Percentiles rank a stretch among this genome's conserved stretches.
Conservation (phyloP, 2,888 invertebrate species). For the Ichneumon xanthorius region DNA sequence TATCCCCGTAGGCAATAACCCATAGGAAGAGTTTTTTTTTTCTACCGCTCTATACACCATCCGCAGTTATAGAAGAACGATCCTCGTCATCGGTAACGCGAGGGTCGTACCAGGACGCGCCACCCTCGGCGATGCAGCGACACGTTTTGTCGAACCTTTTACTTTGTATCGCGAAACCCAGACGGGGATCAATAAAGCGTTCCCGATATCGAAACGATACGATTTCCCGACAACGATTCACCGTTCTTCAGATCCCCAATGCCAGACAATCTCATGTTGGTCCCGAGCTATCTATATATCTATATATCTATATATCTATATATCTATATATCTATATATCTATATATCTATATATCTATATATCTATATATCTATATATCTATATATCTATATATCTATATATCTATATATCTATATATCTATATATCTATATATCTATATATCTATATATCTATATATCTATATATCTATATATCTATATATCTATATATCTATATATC, state of each 20-base stretch:
- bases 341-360: no score
- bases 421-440: no score
- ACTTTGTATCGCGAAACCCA: conserved; percentile 32
- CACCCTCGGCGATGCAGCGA: conserved; percentile 34
- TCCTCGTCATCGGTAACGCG: conserved; percentile 14
- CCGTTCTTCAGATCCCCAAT: not conserved
- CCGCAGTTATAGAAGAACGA: conserved; percentile 36
- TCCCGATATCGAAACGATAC: conserved; percentile 39
- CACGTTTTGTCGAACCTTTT: conserved; percentile 36
- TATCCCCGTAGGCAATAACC: conserved; percentile 3
- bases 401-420: no score
- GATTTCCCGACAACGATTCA: not conserved
- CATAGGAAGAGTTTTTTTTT: conserved; percentile 7
- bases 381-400: no score
- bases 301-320: not conserved
- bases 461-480: no score
- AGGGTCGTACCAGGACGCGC: not conserved
- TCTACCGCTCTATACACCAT: not conserved
- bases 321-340: no score
- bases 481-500: no score
- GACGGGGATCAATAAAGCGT: conserved; percentile 50
- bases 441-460: no score
- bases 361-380: no score
- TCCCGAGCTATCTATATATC: not conserved
- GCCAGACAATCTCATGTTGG: conserved; percentile 11